phyloP scores from a whole-genome alignment of 2,888 invertebrate species.

The Terebella lapidaria region DNA sequence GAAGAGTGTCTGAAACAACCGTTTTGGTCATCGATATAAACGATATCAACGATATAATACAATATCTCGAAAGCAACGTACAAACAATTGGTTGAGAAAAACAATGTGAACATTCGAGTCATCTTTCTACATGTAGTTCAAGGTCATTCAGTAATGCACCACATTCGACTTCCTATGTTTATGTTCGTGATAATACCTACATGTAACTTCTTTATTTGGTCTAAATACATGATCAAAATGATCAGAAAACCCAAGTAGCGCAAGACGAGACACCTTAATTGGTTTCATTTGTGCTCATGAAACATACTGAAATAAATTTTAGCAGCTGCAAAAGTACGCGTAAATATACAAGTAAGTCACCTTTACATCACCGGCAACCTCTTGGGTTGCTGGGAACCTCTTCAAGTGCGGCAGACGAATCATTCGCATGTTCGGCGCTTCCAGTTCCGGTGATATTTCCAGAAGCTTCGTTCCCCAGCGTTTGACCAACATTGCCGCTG shows the following conservation, averaged over 20 bases:
- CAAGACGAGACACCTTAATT: too few species aligned
- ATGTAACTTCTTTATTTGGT: too few species aligned
- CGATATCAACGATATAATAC: not conserved
- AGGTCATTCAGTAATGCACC: too few species aligned
- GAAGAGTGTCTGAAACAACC: not conserved
- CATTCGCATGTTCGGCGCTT: conserved; percentile 30
- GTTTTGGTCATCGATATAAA: too few species aligned
- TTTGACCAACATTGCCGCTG: not conserved
- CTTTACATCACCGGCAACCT: not conserved
- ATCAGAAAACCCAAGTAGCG: too few species aligned
- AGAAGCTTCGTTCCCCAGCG: conserved; percentile 24
- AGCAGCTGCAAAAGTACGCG: too few species aligned
- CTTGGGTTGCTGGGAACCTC: conserved; percentile 7
- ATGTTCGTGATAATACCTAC: too few species aligned
- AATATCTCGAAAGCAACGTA: not conserved
- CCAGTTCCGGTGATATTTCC: conserved; percentile 29
- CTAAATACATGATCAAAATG: too few species aligned
- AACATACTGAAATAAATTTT: too few species aligned
- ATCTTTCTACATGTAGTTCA: not conserved
- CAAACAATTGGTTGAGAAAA: not conserved
- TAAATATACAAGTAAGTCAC: too few species aligned
- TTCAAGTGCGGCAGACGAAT: conserved; percentile 25
- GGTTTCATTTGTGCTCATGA: too few species aligned
- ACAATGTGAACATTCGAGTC: not conserved
- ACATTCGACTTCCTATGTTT: too few species aligned